These are phyloP conservation scores for Phytoseiulus persimilis DNA, from an alignment of 2,888 invertebrate genomes.

Conservation along the genomic window DNA sequence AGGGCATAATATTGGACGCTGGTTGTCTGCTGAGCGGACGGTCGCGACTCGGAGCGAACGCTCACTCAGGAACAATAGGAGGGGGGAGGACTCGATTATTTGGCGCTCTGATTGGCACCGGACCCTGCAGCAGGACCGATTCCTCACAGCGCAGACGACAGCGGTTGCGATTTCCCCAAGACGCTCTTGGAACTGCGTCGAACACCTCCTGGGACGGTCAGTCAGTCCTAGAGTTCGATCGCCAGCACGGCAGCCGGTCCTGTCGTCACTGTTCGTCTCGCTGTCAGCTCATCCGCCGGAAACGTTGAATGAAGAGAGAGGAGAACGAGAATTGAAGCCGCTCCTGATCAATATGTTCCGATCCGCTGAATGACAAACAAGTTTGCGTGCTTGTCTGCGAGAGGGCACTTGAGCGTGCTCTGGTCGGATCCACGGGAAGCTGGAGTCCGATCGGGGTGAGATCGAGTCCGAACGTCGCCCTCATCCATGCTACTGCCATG, in stretches of 20 bases:
- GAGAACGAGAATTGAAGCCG: not conserved
- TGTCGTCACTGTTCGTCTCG: not conserved
- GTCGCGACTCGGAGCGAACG: not conserved
- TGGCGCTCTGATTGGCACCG: not conserved
- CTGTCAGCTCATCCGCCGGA: not conserved
- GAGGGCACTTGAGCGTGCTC: no score
- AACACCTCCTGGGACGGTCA: not conserved
- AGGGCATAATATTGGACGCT: not conserved
- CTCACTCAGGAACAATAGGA: not conserved
- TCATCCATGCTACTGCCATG: no score
- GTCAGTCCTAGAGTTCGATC: not conserved
- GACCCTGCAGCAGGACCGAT: not conserved
- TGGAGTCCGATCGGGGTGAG: no score
- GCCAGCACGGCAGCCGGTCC: not conserved
- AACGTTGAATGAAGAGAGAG: not conserved
- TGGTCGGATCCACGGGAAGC: no score
- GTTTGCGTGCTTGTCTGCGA: no score
- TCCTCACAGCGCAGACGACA: not conserved
- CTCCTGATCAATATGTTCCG: not conserved
- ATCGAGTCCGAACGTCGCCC: no score
- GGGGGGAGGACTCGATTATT: not conserved
- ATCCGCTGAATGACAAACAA: not conserved
- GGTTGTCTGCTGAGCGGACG: not conserved
- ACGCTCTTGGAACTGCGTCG: not conserved
- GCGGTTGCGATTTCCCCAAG: not conserved